These are phyloP conservation scores for Argya squamiceps DNA, from an alignment of 2,797 vertebrate genomes.

Conservation along the genomic window DNA sequence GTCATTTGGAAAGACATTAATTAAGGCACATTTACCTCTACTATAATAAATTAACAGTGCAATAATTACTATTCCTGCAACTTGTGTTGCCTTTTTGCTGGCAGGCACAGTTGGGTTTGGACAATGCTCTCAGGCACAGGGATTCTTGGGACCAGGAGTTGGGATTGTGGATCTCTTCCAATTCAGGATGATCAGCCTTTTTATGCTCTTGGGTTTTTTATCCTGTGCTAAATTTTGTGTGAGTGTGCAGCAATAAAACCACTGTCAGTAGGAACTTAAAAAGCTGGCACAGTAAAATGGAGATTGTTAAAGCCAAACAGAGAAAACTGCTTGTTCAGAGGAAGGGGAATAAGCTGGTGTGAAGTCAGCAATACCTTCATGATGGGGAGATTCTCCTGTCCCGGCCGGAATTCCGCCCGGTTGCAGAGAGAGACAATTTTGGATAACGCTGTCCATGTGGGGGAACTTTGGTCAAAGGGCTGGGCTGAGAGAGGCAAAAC, in stretches of 20 bases:
- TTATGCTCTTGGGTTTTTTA: neutral
- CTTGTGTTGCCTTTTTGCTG: neutral
- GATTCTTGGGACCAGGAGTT: neutral
- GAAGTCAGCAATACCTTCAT: slow-evolving; percentile 77
- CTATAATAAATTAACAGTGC: neutral
- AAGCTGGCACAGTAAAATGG: neutral
- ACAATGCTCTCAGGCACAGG: neutral
- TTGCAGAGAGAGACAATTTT: slow-evolving; percentile 80
- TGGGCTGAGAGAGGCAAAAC: slow-evolving; percentile 70
- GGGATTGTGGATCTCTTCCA: neutral
- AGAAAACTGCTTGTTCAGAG: neutral
- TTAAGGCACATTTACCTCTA: neutral
- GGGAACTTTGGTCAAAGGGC: slow-evolving; percentile 79
- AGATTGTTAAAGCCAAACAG: neutral
- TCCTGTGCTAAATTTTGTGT: neutral
- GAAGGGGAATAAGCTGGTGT: neutral
- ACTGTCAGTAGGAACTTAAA: neutral
- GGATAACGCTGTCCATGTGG: slow-evolving; percentile 74
- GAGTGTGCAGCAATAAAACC: neutral
- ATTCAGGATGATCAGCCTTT: neutral
- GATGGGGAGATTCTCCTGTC: slow-evolving; percentile 76
- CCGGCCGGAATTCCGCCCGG: slow-evolving; percentile 79
- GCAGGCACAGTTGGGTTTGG: neutral
- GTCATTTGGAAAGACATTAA: neutral
- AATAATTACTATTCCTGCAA: neutral